phyloP scores from a whole-genome alignment of 1,140 invertebrate genomes.

The Cherax destructor region DNA sequence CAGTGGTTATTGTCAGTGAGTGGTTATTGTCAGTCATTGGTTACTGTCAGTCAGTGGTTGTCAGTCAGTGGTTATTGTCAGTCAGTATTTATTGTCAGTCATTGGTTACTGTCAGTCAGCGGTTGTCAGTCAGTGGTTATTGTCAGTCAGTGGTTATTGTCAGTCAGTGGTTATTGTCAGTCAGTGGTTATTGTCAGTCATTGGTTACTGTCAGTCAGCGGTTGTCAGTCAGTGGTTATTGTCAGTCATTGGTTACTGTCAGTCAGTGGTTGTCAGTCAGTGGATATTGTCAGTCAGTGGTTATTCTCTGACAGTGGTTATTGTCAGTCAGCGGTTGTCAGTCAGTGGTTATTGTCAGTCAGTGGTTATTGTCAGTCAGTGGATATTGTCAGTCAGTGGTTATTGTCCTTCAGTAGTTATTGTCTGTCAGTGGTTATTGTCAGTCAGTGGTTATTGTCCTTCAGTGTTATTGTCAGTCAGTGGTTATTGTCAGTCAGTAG shows the following conservation, averaged over 20 bases:
- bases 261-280: too few relatives aligned
- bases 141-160: slow-evolving; percentile 6
- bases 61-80: neutral
- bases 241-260: too few relatives aligned
- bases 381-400: neutral
- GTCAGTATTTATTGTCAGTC: neutral
- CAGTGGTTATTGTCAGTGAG: neutral
- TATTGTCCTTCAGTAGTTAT: neutral
- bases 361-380: too few relatives aligned
- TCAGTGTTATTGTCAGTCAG: slow-evolving; percentile 1
- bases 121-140: neutral
- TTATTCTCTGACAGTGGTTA: too few relatives aligned
- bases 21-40: neutral
- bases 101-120: neutral
- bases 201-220: too few relatives aligned
- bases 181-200: neutral
- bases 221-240: too few relatives aligned
- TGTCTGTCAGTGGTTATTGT: neutral
- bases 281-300: neutral
- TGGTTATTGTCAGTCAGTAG: neutral
- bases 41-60: neutral
- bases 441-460: neutral
- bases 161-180: neutral
- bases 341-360: neutral
- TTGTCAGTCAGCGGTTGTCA: too few relatives aligned